Evolutionary conservation across 2,797 vertebrate species (phyloP).

Genomic region (Serranus cabrilla): DNA sequence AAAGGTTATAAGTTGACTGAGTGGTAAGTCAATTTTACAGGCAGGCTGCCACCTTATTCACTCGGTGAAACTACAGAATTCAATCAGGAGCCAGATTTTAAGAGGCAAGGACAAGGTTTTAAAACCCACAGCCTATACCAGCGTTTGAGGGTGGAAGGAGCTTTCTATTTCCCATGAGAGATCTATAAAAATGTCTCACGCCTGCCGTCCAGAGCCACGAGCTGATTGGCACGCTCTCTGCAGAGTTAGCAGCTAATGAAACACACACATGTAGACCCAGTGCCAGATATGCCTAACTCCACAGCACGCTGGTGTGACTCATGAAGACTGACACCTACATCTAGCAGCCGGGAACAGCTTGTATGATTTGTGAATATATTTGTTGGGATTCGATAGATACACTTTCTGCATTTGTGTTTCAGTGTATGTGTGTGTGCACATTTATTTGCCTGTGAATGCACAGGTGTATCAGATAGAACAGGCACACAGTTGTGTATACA

Average conservation of each 20-base stretch:
- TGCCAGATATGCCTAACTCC: slow-evolving; percentile 12
- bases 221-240: slow-evolving; percentile 18
- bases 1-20: slow-evolving; percentile 24
- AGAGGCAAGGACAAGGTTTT: slow-evolving; percentile 13
- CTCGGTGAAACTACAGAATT: slow-evolving; percentile 21
- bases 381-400: slow-evolving; percentile 11
- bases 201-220: slow-evolving; percentile 12
- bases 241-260: slow-evolving; percentile 21
- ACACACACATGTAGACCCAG: slow-evolving; percentile 25
- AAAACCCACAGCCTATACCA: slow-evolving; percentile 14
- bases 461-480: neutral
- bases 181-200: slow-evolving; percentile 25
- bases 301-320: neutral
- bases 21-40: slow-evolving; percentile 45
- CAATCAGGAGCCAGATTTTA: slow-evolving; percentile 28
- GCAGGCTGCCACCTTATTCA: slow-evolving; percentile 18
- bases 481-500: slow-evolving; percentile 3
- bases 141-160: slow-evolving; percentile 10
- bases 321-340: slow-evolving; percentile 19
- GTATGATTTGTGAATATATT: slow-evolving; percentile 22
- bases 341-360: slow-evolving; percentile 9
- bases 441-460: slow-evolving; percentile 15
- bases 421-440: slow-evolving; percentile 10
- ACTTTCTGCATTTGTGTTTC: slow-evolving; percentile 5
- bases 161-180: slow-evolving; percentile 31